A percentile compares a stretch with the other conserved stretches of the same genome.
These are phyloP conservation scores for Tetragonula carbonaria DNA, from an alignment of 2,888 invertebrate genomes.

Conservation along the genomic window DNA sequence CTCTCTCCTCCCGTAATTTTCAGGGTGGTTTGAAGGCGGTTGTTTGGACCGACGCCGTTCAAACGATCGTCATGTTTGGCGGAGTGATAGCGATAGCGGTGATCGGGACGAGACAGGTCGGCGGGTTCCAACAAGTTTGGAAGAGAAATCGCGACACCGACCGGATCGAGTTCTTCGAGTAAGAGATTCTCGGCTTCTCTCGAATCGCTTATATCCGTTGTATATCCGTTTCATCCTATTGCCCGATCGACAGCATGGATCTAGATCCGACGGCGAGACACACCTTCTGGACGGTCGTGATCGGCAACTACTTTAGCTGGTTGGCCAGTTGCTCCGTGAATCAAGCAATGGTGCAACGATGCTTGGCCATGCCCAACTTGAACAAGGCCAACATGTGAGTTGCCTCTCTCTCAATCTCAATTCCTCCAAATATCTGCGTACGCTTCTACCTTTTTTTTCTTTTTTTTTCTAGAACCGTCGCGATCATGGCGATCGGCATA, in stretches of 20 bases:
- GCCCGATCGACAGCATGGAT: slow-evolving; percentile 86
- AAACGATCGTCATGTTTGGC: slow-evolving; percentile 90
- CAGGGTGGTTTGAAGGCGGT: slow-evolving; percentile 92
- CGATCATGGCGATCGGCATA: slow-evolving; percentile 92
- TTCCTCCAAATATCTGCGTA: too few species aligned
- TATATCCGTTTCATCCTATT: too few species aligned
- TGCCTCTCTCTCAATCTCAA: too few species aligned
- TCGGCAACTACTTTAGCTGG: slow-evolving; percentile 93
- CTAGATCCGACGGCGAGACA: slow-evolving; percentile 91
- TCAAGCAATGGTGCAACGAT: slow-evolving; percentile 94
- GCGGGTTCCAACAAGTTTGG: slow-evolving; percentile 88
- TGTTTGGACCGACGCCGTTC: slow-evolving; percentile 92
- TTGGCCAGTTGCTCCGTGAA: slow-evolving; percentile 92
- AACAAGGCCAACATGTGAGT: slow-evolving; percentile 89
- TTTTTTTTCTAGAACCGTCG: slow-evolving; percentile 86
- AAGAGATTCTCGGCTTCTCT: slow-evolving; percentile 69
- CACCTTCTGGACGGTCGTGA: slow-evolving; percentile 91
- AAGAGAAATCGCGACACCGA: slow-evolving; percentile 86
- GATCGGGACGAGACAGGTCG: slow-evolving; percentile 88
- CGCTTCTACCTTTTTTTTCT: too few species aligned
- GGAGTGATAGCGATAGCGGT: slow-evolving; percentile 88
- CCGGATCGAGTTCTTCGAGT: slow-evolving; percentile 91
- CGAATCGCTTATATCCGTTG: neutral
- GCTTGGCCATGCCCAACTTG: slow-evolving; percentile 90
- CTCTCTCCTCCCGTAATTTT: slow-evolving; percentile 60